Evolutionary conservation across 2,888 invertebrate species (phyloP).

Genomic region (Smittia sp.): DNA sequence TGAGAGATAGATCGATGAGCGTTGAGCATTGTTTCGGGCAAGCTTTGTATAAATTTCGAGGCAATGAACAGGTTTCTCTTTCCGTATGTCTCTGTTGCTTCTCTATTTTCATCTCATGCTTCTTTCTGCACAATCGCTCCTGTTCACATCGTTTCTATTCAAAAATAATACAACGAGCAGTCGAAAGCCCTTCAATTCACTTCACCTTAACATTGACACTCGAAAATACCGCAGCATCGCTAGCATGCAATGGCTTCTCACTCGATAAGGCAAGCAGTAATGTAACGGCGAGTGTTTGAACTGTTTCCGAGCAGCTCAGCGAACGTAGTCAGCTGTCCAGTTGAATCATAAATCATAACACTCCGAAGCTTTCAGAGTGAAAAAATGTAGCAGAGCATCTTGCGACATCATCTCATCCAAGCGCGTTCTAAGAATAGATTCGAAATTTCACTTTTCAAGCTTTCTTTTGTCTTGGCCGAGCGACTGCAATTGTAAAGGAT

Average conservation of each 20-base stretch:
- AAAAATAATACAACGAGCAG: background rate
- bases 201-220: slow-evolving; percentile 37
- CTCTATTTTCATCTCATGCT: background rate
- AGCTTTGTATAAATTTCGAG: background rate
- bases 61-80: slow-evolving; percentile 8
- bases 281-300: too few species aligned
- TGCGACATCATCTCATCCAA: too few species aligned
- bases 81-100: background rate
- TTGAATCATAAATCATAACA: too few species aligned
- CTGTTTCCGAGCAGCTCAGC: too few species aligned
- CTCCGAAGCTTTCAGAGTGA: too few species aligned
- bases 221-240: background rate
- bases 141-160: background rate
- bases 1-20: too few species aligned
- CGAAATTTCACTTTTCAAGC: background rate
- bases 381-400: too few species aligned
- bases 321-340: too few species aligned
- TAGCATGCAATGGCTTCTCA: background rate
- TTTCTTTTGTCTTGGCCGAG: background rate
- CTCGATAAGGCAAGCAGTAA: too few species aligned
- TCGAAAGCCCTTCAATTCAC: background rate
- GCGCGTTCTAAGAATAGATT: background rate
- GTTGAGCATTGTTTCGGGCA: too few species aligned
- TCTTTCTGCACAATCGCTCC: background rate
- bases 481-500: background rate